Conservation (phyloP, 2,113 vertebrate species). For the Entomyzon cyanotis region DNA sequence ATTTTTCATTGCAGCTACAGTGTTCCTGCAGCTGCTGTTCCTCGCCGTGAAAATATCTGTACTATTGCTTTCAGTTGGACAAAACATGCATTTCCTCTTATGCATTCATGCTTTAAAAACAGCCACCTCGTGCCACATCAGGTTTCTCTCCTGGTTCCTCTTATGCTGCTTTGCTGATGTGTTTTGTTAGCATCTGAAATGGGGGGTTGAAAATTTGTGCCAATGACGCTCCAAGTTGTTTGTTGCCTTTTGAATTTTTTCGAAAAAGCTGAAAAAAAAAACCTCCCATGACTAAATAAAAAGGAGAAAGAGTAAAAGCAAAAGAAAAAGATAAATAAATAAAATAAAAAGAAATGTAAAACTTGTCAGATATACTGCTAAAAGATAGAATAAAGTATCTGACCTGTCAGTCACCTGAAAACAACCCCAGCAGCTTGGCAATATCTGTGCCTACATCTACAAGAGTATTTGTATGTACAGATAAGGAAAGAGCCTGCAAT, state of each 20-base stretch:
- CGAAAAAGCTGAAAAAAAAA: not conserved
- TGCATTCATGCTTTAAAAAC: not conserved
- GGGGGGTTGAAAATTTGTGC: not conserved
- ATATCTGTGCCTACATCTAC: not conserved
- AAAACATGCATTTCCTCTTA: not conserved
- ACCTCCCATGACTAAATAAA: not conserved
- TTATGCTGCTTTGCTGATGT: not conserved
- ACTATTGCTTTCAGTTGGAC: slow-evolving; percentile 1
- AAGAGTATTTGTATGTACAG: not conserved
- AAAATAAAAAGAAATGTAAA: not conserved
- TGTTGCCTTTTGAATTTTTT: not conserved
- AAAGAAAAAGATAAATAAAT: not conserved
- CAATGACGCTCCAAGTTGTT: not conserved
- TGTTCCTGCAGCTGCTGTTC: slow-evolving; percentile 37
- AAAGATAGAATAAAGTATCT: not conserved
- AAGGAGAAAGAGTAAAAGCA: not conserved
- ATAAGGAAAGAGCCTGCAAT: not conserved
- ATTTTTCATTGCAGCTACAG: slow-evolving; percentile 6
- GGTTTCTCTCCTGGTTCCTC: not conserved
- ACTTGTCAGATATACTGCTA: not conserved
- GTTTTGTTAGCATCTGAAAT: not conserved
- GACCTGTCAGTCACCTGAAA: not conserved
- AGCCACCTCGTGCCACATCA: not conserved
- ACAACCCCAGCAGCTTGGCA: not conserved
- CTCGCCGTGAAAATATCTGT: not conserved